Evolutionary conservation across 2,888 invertebrate species (phyloP), one percentile per base, ranked within the genome.

Genomic region (Plutella xylostella): DNA sequence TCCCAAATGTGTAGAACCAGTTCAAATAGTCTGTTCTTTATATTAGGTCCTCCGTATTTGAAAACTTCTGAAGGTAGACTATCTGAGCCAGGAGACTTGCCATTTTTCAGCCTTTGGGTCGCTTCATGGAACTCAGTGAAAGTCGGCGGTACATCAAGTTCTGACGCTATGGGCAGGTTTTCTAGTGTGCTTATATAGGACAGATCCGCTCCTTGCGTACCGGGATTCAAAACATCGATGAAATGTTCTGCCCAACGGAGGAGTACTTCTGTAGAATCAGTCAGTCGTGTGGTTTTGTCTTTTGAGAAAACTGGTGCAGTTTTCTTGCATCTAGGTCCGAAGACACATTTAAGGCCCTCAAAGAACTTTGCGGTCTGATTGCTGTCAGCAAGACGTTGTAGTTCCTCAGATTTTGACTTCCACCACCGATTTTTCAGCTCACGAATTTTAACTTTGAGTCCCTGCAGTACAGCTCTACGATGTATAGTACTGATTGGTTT

Each of bases 231-330:
- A 9, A 45, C 45, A 3, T 45, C 45, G 20, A n/a, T 45, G 15
- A 45, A 45, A 15, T 45, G 45, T 21, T 45, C 45, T 14, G 41
- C 41, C 45, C 45, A 45, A 4, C 39, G 45, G 9, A 6, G 19
- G 4, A 45, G 31, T 7, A 41, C 34, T 28, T 45, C 41, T 12
- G 11, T 14, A 15, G n/a, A 22, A 18, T 45, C 41, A 12, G 41
- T 41, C 25, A 45, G 34, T 3, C 35, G 41, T 28, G 22, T 18
- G 20, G 30, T 14, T 31, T 28, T 39, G 14, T 44, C 39, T 9
- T 17, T 28, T 5, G 30, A 30, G 20, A 19, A 17, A 28, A 44
- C 20, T n/a, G 30, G 38, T 5, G 44, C 37, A 3, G 20, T 46
- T 31, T 39, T 19, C 15, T 22, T 39, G 39, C 39, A 15, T 39